phyloP scores from a whole-genome alignment of 2,888 invertebrate genomes.

The Drosophila anomalata region DNA sequence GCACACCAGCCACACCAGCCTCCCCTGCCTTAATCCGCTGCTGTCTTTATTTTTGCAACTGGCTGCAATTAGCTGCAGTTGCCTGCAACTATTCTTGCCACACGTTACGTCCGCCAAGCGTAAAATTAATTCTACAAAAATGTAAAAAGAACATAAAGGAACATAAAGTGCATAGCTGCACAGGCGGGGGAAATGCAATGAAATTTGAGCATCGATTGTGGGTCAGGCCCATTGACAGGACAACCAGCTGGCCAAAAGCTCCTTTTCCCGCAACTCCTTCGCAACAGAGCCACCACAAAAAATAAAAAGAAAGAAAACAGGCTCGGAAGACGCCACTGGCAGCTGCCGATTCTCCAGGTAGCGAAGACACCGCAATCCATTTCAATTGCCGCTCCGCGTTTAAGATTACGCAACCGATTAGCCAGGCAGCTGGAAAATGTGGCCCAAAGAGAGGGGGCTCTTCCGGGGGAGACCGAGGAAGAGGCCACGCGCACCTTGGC shows the following conservation, averaged over 20 bases:
- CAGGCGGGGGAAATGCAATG: constrained; percentile 61
- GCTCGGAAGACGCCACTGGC: constrained; percentile 40
- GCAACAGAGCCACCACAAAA: constrained; percentile 15
- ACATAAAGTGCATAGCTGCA: constrained; percentile 12
- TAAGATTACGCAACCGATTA: constrained; percentile 79
- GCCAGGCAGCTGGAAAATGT: constrained; percentile 80
- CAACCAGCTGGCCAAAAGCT: constrained; percentile 33
- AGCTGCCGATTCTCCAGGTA: constrained; percentile 55
- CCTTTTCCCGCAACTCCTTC: constrained; percentile 22
- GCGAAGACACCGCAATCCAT: constrained; percentile 67
- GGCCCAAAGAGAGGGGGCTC: constrained; percentile 23
- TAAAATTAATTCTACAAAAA: constrained; percentile 71
- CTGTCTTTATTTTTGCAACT: constrained; percentile 67
- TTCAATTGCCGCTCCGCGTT: constrained; percentile 77
- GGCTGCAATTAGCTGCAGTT: constrained; percentile 73
- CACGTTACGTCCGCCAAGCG: constrained; percentile 55
- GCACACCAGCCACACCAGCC: too few species aligned
- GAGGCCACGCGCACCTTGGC: constrained; percentile 17
- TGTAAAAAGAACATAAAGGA: constrained; percentile 7
- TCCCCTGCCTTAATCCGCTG: constrained; percentile 35
- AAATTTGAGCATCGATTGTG: constrained; percentile 78
- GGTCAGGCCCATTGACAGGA: constrained; percentile 69
- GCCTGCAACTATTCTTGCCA: constrained; percentile 61
- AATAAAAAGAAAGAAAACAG: constrained; percentile 9
- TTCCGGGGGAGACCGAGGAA: constrained; percentile 16